These are phyloP conservation scores for Ceratosolen solmsi DNA, from an alignment of 1,140 invertebrate species.

Conservation along the genomic window DNA sequence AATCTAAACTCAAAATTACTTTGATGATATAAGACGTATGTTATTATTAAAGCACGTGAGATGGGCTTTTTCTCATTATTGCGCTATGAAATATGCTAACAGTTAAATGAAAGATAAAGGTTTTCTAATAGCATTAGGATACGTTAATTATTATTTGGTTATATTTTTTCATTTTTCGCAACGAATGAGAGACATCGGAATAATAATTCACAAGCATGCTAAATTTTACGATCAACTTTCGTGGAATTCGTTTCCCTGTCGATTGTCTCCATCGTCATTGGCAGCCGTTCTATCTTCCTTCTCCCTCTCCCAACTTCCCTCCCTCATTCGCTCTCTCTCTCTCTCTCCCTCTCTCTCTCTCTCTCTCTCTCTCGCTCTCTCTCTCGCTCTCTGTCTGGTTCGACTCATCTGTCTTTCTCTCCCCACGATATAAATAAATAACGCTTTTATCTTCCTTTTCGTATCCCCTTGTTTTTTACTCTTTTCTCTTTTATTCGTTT, in stretches of 20 bases:
- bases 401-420: neutral
- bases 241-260: conserved; percentile 43
- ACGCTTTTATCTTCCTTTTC: neutral
- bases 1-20: neutral
- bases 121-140: neutral
- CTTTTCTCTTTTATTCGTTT: conserved; percentile 11
- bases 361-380: neutral
- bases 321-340: neutral
- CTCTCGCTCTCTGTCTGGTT: neutral
- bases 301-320: neutral
- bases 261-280: conserved; percentile 40
- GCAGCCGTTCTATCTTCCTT: neutral
- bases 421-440: conserved; percentile 13
- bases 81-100: neutral
- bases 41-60: neutral
- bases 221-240: conserved; percentile 30
- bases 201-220: conserved; percentile 23
- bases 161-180: conserved; percentile 1
- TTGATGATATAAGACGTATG: neutral
- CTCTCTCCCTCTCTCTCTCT: neutral
- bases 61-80: conserved; percentile 24
- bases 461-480: neutral
- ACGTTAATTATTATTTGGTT: neutral
- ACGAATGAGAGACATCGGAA: neutral
- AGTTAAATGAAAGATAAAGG: neutral